Percentiles rank a stretch among this genome's conserved stretches.
These are phyloP conservation scores for Brenthis ino DNA, from an alignment of 2,888 invertebrate species.

Conservation along the genomic window DNA sequence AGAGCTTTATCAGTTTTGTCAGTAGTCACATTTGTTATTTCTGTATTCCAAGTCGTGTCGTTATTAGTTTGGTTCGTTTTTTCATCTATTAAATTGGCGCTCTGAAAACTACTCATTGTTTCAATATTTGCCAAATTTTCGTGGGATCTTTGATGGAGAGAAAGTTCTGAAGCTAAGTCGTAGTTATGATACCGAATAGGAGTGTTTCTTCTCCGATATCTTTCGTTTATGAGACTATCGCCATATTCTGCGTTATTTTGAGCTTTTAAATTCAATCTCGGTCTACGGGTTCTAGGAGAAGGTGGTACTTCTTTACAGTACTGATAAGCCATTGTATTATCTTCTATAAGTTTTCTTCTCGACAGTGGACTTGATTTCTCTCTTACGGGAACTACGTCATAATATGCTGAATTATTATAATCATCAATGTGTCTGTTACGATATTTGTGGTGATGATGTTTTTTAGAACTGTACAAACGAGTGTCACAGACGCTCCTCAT, in stretches of 20 bases:
- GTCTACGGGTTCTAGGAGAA: slow-evolving; percentile 66
- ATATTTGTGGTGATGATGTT: slow-evolving; percentile 47
- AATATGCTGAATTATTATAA: slow-evolving; percentile 63
- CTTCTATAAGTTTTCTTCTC: slow-evolving; percentile 59
- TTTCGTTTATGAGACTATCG: slow-evolving; percentile 40
- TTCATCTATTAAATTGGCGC: slow-evolving; percentile 45
- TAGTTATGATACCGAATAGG: slow-evolving; percentile 9
- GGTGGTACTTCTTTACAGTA: slow-evolving; percentile 68
- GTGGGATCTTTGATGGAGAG: slow-evolving; percentile 21
- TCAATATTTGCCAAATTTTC: slow-evolving; percentile 42
- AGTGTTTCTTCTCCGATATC: slow-evolving; percentile 30
- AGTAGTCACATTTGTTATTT: slow-evolving; percentile 49
- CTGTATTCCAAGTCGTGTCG: slow-evolving; percentile 54
- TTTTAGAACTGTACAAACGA: slow-evolving; percentile 59
- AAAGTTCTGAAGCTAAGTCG: slow-evolving; percentile 31
- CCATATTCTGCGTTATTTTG: slow-evolving; percentile 58
- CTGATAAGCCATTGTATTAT: slow-evolving; percentile 49
- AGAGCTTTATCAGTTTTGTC: slow-evolving; percentile 70
- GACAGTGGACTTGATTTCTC: slow-evolving; percentile 71
- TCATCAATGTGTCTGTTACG: slow-evolving; percentile 48
- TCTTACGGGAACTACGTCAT: slow-evolving; percentile 71
- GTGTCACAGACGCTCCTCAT: slow-evolving; percentile 67
- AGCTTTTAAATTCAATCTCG: slow-evolving; percentile 64
- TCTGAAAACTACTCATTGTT: slow-evolving; percentile 49
- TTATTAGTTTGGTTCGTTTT: slow-evolving; percentile 44